phyloP scores from a whole-genome alignment of 2,888 invertebrate genomes.

The Ferdinandea cuprea region DNA sequence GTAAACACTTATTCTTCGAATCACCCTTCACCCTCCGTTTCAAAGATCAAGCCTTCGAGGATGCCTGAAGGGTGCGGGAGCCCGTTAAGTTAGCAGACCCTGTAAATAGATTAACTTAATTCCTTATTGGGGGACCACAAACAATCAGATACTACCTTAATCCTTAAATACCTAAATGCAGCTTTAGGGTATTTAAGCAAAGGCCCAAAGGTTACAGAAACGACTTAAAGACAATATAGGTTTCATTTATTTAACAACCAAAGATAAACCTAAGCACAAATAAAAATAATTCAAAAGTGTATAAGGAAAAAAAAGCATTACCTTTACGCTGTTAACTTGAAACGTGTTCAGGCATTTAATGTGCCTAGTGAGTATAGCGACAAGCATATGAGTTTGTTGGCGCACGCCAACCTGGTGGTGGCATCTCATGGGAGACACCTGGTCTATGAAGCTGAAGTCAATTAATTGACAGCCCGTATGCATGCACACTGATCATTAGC shows the following conservation, averaged over 20 bases:
- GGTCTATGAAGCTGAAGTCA: slow-evolving; percentile 72
- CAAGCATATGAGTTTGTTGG: slow-evolving; percentile 37
- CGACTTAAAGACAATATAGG: background rate
- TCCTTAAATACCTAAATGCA: too few species aligned
- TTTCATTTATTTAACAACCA: slow-evolving; percentile 10
- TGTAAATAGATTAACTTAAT: too few species aligned
- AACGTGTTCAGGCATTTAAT: slow-evolving; percentile 65
- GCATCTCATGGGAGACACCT: slow-evolving; percentile 59
- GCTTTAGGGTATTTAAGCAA: too few species aligned
- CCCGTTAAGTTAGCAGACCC: too few species aligned
- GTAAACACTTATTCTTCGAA: too few species aligned
- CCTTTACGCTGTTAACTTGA: slow-evolving; percentile 5
- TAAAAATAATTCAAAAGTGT: too few species aligned
- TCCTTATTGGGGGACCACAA: too few species aligned
- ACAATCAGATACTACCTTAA: too few species aligned
- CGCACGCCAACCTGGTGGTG: slow-evolving; percentile 65
- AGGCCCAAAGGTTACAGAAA: background rate
- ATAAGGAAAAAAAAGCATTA: too few species aligned
- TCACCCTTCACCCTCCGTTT: too few species aligned
- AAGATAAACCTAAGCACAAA: background rate
- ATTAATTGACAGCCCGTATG: slow-evolving; percentile 75
- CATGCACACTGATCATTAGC: slow-evolving; percentile 73
- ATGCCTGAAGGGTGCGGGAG: too few species aligned
- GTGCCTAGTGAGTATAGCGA: slow-evolving; percentile 21
- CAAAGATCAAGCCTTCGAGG: too few species aligned